These are phyloP conservation scores for Halisarca cf. caerulea DNA, from an alignment of 37 sponge, comb jelly and placozoan species.

Conservation along the genomic window DNA sequence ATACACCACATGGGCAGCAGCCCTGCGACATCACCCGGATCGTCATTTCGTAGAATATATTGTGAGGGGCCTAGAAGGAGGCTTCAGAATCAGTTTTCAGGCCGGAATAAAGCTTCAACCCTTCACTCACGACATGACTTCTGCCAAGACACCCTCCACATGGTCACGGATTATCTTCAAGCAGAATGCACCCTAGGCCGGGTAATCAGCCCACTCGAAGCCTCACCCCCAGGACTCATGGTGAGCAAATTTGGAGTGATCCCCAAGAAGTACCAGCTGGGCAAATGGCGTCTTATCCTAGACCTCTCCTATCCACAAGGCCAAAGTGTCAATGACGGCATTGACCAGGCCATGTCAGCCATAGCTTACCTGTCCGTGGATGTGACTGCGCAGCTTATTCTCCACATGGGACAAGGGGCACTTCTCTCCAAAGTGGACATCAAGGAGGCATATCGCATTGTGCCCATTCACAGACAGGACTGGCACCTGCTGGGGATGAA, in stretches of 20 bases:
- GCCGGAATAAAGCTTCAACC: background rate
- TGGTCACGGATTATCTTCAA: background rate
- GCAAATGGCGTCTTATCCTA: conserved; percentile 1
- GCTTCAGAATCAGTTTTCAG: too few relatives aligned
- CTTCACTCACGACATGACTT: background rate
- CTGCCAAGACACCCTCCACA: background rate
- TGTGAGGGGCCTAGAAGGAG: background rate
- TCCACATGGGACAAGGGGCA: conserved; percentile 16
- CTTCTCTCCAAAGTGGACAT: conserved; percentile 33
- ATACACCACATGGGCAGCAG: background rate
- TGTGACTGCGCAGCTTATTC: background rate
- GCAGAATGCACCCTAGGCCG: background rate
- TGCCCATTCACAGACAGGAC: conserved; percentile 42
- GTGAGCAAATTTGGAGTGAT: conserved; percentile 10
- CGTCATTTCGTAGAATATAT: background rate
- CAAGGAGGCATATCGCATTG: conserved; percentile 24
- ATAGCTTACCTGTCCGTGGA: conserved; percentile 15
- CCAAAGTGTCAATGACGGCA: background rate
- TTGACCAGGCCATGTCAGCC: too few relatives aligned
- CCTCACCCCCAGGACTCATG: too few relatives aligned
- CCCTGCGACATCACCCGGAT: background rate
- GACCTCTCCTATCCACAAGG: background rate
- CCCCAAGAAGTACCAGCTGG: background rate
- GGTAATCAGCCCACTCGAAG: background rate
- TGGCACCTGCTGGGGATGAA: conserved; percentile 31